Percentiles rank a stretch among this genome's conserved stretches.
These are phyloP conservation scores for Pseudopodoces humilis DNA, from an alignment of 2,113 vertebrate genomes.

Conservation along the genomic window DNA sequence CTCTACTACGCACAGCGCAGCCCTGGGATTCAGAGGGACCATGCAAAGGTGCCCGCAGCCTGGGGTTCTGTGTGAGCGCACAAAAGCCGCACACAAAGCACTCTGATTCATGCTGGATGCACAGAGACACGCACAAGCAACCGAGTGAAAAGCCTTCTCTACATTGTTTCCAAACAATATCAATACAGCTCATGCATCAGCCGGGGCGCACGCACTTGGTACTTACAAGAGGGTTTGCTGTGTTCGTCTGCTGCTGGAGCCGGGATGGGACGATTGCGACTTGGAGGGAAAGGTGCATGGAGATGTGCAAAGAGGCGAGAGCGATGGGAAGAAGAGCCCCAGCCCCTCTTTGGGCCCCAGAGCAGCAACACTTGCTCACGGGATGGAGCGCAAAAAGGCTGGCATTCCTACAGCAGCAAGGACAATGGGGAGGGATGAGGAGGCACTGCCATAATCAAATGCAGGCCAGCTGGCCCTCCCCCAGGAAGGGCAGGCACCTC, in stretches of 20 bases:
- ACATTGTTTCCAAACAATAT: not conserved
- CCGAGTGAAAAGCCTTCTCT: not conserved
- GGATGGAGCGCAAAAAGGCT: not conserved
- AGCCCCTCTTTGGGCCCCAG: slow-evolving; percentile 43
- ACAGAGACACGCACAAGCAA: not conserved
- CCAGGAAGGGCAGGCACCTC: slow-evolving; percentile 57
- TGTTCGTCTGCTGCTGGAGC: not conserved
- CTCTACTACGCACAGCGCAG: fast-evolving
- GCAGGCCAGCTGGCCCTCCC: slow-evolving; percentile 65
- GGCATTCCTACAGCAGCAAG: slow-evolving; percentile 56
- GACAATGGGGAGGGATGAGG: slow-evolving; percentile 58
- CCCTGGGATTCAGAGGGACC: not conserved
- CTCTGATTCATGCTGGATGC: not conserved
- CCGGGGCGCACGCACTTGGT: not conserved
- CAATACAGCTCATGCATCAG: not conserved
- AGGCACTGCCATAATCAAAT: slow-evolving; percentile 57
- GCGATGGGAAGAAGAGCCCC: not conserved
- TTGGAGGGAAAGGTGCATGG: not conserved
- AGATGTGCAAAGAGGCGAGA: not conserved
- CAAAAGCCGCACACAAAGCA: not conserved
- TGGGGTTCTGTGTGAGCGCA: not conserved
- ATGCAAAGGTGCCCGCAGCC: not conserved
- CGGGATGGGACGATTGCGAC: not conserved
- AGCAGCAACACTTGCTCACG: slow-evolving; percentile 41
- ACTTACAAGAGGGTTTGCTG: slow-evolving; percentile 26